phyloP scores from a whole-genome alignment of 2,888 invertebrate species.

The Leptodirus hochenwartii region DNA sequence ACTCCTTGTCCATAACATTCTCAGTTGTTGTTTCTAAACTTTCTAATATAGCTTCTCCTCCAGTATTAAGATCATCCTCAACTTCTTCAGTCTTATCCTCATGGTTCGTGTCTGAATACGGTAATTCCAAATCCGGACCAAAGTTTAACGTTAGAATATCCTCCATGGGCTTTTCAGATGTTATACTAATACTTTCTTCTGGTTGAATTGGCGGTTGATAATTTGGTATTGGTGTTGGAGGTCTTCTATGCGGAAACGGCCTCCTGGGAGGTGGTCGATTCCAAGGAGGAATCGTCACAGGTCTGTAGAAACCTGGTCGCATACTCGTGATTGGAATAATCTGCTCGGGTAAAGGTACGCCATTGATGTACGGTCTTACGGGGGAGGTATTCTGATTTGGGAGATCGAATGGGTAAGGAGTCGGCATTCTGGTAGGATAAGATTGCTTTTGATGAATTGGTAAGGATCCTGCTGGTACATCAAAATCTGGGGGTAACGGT shows the following conservation, averaged over 20 bases:
- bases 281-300: slow-evolving; percentile 46
- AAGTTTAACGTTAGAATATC: slow-evolving; percentile 25
- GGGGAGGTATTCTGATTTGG: slow-evolving; percentile 38
- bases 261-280: slow-evolving; percentile 34
- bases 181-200: slow-evolving; percentile 22
- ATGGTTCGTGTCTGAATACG: slow-evolving; percentile 8
- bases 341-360: slow-evolving; percentile 55
- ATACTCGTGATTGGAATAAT: slow-evolving; percentile 36
- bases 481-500: slow-evolving; percentile 48
- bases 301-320: slow-evolving; percentile 31
- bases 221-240: slow-evolving; percentile 41
- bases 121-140: slow-evolving; percentile 19
- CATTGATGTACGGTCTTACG: slow-evolving; percentile 36
- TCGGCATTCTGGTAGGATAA: slow-evolving; percentile 33
- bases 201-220: slow-evolving; percentile 35
- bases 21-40: slow-evolving; percentile 7
- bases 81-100: slow-evolving; percentile 18
- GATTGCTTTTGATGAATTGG: slow-evolving; percentile 27
- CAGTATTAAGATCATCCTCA: slow-evolving; percentile 21
- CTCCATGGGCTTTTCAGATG: slow-evolving; percentile 22
- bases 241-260: slow-evolving; percentile 33
- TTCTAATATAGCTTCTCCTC: slow-evolving; percentile 14
- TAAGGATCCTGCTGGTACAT: slow-evolving; percentile 32
- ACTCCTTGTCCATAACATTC: slow-evolving; percentile 14
- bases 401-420: slow-evolving; percentile 58